A percentile compares a stretch with the other conserved stretches of the same genome.
phyloP scores from a whole-genome alignment of 2,797 vertebrate genomes.

The Melanotaenia trifasciata region DNA sequence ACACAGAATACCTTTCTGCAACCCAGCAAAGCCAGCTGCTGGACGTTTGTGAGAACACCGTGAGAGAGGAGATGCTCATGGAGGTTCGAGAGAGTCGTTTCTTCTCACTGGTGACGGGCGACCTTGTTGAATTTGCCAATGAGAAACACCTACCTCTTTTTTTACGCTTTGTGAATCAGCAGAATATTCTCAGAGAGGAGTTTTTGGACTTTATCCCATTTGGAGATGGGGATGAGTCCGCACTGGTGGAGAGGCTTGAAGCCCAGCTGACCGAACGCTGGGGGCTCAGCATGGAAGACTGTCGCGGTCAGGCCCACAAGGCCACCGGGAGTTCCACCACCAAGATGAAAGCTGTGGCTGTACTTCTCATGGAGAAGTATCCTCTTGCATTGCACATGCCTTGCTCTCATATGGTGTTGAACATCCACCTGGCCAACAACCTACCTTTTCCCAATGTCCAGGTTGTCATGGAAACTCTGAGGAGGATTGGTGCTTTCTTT shows the following conservation, averaged over 20 bases:
- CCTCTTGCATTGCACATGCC: constrained; percentile 90
- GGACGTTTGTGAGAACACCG: constrained; percentile 91
- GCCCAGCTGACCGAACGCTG: constrained; percentile 90
- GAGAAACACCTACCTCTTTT: constrained; percentile 90
- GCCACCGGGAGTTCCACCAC: constrained; percentile 89
- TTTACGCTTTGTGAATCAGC: constrained; percentile 92
- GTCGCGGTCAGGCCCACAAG: constrained; percentile 93
- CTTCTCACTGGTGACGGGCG: constrained; percentile 92
- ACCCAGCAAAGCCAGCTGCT: constrained; percentile 90
- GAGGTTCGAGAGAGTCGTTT: constrained; percentile 92
- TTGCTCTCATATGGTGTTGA: constrained; percentile 91
- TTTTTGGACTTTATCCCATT: constrained; percentile 92
- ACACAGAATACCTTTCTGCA: constrained; percentile 88
- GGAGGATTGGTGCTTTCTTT: constrained; percentile 88
- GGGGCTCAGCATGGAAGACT: constrained; percentile 95
- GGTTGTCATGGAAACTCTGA: constrained; percentile 88
- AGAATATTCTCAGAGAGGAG: constrained; percentile 90
- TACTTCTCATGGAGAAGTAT: constrained; percentile 91
- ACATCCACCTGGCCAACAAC: constrained; percentile 91
- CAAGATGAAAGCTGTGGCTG: constrained; percentile 93
- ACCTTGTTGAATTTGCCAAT: constrained; percentile 87
- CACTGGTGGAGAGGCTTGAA: constrained; percentile 88
- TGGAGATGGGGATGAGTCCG: constrained; percentile 82
- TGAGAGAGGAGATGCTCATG: constrained; percentile 91
- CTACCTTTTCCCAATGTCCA: constrained; percentile 90